Conservation (phyloP, 2,113 vertebrate species). For the Centropus bengalensis region DNA sequence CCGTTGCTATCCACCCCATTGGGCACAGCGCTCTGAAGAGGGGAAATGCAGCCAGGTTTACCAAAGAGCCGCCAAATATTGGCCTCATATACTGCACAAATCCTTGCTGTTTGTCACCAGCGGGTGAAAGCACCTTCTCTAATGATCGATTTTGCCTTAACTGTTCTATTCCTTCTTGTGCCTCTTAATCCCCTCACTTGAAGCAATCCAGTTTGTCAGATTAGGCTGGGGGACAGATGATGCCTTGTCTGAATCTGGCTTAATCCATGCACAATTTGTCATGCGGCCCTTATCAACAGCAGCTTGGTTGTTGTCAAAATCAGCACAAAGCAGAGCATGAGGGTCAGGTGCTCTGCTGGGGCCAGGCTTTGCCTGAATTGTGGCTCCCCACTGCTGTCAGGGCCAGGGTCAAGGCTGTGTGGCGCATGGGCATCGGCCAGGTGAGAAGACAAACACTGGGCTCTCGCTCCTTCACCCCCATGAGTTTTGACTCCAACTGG, state of each 20-base stretch:
- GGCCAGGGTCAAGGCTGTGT: rapidly evolving
- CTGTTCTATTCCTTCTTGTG: background rate
- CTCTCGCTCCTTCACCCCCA: background rate
- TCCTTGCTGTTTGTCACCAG: background rate
- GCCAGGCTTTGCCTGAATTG: background rate
- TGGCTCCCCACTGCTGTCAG: background rate
- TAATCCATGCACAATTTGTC: background rate
- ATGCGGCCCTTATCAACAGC: background rate
- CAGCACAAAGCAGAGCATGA: background rate
- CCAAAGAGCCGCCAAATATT: background rate
- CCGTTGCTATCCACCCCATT: background rate
- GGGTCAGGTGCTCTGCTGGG: background rate
- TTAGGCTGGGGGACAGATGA: constrained; percentile 13
- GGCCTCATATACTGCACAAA: background rate
- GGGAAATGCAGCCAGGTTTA: rapidly evolving
- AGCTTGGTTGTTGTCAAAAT: background rate
- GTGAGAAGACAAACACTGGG: rapidly evolving
- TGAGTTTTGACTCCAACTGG: background rate
- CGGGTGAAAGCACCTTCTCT: background rate
- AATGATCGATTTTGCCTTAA: background rate
- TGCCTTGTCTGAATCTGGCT: background rate
- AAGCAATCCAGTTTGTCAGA: background rate
- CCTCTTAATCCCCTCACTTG: background rate
- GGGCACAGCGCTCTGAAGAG: background rate
- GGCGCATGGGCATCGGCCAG: rapidly evolving